A percentile compares a stretch with the other conserved stretches of the same genome.
phyloP scores from a whole-genome alignment of 2,888 invertebrate genomes.

The Volucella inflata region DNA sequence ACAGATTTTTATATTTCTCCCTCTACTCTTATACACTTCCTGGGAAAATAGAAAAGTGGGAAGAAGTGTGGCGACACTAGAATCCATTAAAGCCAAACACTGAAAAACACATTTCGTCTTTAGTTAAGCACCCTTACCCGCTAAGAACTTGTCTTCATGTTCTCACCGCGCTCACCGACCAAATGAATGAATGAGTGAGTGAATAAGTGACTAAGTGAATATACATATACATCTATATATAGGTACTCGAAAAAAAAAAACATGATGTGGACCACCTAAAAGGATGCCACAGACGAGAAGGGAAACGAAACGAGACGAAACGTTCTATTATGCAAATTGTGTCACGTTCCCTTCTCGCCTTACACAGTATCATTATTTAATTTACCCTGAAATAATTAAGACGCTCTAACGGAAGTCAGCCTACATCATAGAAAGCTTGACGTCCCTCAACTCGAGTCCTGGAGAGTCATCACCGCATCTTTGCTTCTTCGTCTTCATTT shows the following conservation, averaged over 20 bases:
- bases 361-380: conserved; percentile 84
- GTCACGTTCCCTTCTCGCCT: conserved; percentile 77
- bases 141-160: conserved; percentile 65
- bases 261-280: not conserved
- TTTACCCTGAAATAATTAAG: conserved; percentile 84
- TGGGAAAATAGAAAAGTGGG: not conserved
- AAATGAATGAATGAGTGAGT: conserved; percentile 40
- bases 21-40: conserved; percentile 11
- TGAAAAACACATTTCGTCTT: conserved; percentile 69
- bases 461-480: conserved; percentile 33
- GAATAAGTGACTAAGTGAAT: conserved; percentile 56
- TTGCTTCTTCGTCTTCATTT: conserved; percentile 3
- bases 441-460: conserved; percentile 36
- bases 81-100: conserved; percentile 70
- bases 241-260: conserved; percentile 9
- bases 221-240: conserved; percentile 6
- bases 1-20: conserved; percentile 46
- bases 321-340: conserved; percentile 73
- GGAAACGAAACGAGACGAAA: conserved; percentile 34
- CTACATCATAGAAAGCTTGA: conserved; percentile 62
- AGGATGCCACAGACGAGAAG: conserved; percentile 2
- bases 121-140: conserved; percentile 58
- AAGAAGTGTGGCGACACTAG: conserved; percentile 57
- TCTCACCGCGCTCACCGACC: not conserved
- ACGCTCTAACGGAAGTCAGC: conserved; percentile 67